Evolutionary conservation across 2,113 vertebrate genomes (phyloP).

Genomic region (Pseudonaja textilis): DNA sequence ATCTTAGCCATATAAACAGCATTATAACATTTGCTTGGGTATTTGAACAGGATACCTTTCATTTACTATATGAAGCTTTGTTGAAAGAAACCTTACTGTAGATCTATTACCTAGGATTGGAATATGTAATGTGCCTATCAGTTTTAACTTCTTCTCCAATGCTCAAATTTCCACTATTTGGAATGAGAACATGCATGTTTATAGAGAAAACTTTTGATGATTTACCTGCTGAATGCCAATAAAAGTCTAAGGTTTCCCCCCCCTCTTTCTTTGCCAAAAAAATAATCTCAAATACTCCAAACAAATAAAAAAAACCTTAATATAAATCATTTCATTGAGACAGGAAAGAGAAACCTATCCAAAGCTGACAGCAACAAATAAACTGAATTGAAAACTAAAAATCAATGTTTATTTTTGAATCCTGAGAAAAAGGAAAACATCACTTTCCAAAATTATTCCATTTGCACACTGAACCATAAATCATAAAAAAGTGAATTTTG

Average conservation of each 20-base stretch:
- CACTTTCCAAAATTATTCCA: conserved; percentile 7
- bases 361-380: neutral
- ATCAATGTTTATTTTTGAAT: conserved; percentile 15
- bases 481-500: neutral
- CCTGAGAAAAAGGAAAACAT: neutral
- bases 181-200: neutral
- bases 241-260: neutral
- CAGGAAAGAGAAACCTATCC: neutral
- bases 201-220: neutral
- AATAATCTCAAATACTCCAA: neutral
- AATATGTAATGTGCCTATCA: neutral
- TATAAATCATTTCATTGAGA: neutral
- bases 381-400: conserved; percentile 6
- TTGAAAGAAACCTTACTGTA: neutral
- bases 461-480: neutral
- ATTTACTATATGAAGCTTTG: neutral
- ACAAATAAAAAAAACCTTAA: too few relatives aligned
- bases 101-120: neutral
- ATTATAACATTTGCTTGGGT: neutral
- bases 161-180: neutral
- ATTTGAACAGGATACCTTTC: neutral
- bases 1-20: neutral
- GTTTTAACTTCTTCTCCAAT: neutral
- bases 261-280: neutral
- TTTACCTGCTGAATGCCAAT: neutral